These are phyloP conservation scores for Fulmarus glacialis DNA, from an alignment of 2,113 vertebrate species.

Conservation along the genomic window DNA sequence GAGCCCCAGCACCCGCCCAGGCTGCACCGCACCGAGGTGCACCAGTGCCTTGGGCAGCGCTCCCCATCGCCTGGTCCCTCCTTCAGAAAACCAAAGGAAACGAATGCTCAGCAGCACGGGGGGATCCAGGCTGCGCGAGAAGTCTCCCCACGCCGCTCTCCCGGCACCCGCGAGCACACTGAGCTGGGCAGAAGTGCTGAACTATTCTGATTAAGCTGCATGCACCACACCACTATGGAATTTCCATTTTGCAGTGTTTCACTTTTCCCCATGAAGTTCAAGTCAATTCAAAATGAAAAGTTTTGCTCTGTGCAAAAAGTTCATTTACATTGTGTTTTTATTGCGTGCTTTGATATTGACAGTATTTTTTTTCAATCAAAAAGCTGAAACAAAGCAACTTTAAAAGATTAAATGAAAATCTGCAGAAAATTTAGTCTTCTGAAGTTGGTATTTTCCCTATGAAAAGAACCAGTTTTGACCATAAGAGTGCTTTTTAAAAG, in stretches of 20 bases:
- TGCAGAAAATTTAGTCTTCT: not conserved
- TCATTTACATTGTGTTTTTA: not conserved
- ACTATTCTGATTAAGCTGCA: no score
- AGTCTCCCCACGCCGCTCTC: not conserved
- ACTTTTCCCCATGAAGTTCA: not conserved
- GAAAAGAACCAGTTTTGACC: not conserved
- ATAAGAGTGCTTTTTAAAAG: not conserved
- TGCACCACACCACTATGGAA: accelerated
- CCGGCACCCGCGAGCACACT: accelerated
- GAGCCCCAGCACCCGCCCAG: not conserved
- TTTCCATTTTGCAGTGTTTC: not conserved
- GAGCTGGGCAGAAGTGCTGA: not conserved
- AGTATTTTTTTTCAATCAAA: not conserved
- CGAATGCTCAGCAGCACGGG: accelerated
- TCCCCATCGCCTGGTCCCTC: accelerated
- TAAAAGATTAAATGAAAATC: not conserved
- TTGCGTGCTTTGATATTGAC: not conserved
- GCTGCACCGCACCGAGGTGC: not conserved
- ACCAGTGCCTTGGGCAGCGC: accelerated
- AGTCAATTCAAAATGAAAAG: not conserved
- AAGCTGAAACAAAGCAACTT: not conserved
- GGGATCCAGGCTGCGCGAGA: not conserved
- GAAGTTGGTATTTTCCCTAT: not conserved
- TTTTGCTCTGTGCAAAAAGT: not conserved
- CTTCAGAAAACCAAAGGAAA: not conserved